phyloP scores from a whole-genome alignment of 2,888 invertebrate species.

The Bombylius major region DNA sequence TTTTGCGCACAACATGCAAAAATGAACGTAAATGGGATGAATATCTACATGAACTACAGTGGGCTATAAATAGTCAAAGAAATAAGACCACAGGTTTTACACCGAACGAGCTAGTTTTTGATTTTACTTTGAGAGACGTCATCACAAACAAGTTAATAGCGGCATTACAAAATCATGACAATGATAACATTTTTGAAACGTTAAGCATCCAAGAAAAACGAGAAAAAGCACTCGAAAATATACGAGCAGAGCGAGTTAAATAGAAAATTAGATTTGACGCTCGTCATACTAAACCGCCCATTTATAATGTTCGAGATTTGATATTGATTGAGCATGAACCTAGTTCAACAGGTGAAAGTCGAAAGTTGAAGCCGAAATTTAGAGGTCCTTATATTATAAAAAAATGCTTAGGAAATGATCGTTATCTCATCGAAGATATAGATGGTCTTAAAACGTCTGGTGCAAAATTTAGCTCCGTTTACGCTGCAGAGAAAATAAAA shows the following conservation, averaged over 20 bases:
- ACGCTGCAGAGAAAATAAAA: neutral
- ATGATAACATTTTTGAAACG: too few relatives aligned
- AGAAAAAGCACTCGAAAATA: neutral
- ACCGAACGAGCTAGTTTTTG: neutral
- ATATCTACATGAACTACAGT: neutral
- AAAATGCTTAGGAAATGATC: too few relatives aligned
- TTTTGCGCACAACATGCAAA: neutral
- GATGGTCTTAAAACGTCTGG: conserved; percentile 15
- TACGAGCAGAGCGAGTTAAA: neutral
- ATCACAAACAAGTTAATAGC: neutral
- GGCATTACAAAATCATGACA: neutral
- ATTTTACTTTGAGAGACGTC: neutral
- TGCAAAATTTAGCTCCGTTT: neutral
- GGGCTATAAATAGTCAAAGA: neutral
- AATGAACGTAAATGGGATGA: neutral
- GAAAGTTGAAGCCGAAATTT: neutral
- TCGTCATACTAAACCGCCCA: neutral
- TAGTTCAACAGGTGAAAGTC: neutral
- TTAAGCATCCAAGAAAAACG: neutral
- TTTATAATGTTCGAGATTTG: neutral
- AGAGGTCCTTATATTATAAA: too few relatives aligned
- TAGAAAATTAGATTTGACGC: conserved; percentile 1
- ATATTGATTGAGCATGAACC: neutral
- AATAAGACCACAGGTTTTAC: neutral
- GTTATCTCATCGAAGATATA: conserved; percentile 9